These are phyloP conservation scores for Neosilurus hyrtlii DNA, from an alignment of 2,797 vertebrate species.

Conservation along the genomic window DNA sequence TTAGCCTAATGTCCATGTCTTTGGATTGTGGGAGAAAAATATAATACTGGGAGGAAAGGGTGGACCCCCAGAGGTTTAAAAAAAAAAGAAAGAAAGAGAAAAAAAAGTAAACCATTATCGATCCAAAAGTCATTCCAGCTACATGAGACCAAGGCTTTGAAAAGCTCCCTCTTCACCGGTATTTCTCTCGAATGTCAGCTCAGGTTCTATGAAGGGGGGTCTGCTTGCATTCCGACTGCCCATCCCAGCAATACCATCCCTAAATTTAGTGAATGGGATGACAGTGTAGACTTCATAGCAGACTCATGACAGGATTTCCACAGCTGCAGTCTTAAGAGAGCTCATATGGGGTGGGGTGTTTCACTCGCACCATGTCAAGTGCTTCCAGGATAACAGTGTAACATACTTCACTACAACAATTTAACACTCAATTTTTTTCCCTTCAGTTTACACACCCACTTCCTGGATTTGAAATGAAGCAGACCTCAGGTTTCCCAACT, in stretches of 20 bases:
- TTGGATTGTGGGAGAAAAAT: no score
- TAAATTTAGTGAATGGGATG: slow-evolving; percentile 49
- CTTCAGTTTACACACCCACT: neutral
- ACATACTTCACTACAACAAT: neutral
- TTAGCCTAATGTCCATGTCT: no score
- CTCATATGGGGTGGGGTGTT: neutral
- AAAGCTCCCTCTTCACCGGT: neutral
- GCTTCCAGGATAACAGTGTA: neutral
- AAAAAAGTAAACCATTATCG: no score
- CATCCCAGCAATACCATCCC: slow-evolving; percentile 27
- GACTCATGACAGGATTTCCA: slow-evolving; percentile 40
- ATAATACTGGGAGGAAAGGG: no score
- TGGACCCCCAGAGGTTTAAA: no score
- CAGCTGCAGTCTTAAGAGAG: slow-evolving; percentile 34
- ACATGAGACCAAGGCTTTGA: neutral
- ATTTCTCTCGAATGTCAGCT: slow-evolving; percentile 4
- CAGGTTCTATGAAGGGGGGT: slow-evolving; percentile 13
- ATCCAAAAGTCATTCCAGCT: no score
- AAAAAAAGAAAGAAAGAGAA: no score
- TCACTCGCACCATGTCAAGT: slow-evolving; percentile 10
- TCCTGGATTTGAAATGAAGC: neutral
- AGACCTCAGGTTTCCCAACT: neutral
- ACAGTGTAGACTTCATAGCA: slow-evolving; percentile 36
- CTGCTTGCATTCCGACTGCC: slow-evolving; percentile 42
- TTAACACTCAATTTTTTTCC: neutral